Conservation (phyloP, 2,797 vertebrate species). For the Tangara arthus region DNA sequence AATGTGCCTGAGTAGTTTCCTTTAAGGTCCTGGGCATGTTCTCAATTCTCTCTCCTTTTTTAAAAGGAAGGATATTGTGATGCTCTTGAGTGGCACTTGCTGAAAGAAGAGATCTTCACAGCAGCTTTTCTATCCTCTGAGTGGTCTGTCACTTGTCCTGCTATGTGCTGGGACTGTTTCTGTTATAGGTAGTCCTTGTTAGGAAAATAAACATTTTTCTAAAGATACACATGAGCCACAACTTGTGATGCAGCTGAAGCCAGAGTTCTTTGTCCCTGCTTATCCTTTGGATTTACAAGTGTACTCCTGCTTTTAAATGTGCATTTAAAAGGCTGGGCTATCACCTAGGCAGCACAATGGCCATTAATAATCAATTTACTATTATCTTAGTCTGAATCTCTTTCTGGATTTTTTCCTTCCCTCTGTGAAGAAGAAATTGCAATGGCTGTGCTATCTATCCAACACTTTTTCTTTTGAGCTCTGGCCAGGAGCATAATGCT, state of each 20-base stretch:
- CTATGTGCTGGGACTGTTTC: neutral
- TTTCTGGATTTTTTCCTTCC: neutral
- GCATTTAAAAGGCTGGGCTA: neutral
- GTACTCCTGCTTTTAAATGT: neutral
- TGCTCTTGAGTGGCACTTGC: neutral
- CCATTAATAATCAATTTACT: conserved; percentile 8
- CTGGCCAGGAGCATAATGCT: neutral
- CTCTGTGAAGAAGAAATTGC: neutral
- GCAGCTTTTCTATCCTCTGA: neutral
- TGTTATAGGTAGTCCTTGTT: neutral
- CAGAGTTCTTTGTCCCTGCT: neutral
- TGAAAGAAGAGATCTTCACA: neutral
- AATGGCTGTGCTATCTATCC: neutral
- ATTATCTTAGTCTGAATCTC: conserved; percentile 9
- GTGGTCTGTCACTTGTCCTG: neutral
- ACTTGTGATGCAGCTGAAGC: neutral
- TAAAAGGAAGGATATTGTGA: neutral
- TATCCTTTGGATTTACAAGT: neutral
- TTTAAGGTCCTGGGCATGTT: neutral
- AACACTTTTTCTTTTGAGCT: neutral
- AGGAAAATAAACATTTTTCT: neutral
- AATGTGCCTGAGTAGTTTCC: neutral
- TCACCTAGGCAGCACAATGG: neutral
- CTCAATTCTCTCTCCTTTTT: neutral
- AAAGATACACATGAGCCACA: neutral